phyloP scores from a whole-genome alignment of 2,113 vertebrate genomes.

The Oriolus oriolus region DNA sequence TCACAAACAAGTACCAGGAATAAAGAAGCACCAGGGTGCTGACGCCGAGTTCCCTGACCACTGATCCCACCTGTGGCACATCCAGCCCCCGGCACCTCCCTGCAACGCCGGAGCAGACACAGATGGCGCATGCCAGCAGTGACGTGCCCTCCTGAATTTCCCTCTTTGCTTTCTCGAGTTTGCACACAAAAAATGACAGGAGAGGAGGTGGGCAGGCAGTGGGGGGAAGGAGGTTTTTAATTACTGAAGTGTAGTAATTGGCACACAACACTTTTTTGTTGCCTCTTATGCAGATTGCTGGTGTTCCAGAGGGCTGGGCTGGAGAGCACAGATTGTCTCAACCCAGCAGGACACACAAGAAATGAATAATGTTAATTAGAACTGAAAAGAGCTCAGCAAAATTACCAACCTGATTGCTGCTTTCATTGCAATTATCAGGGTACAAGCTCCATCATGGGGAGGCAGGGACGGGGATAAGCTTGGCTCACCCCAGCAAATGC shows the following conservation, averaged over 20 bases:
- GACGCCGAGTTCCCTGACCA: neutral
- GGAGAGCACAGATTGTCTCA: slow-evolving; percentile 56
- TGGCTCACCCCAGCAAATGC: neutral
- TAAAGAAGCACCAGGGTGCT: neutral
- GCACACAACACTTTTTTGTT: slow-evolving; percentile 13
- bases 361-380: slow-evolving; percentile 68
- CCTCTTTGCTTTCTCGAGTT: neutral
- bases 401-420: slow-evolving; percentile 46
- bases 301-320: slow-evolving; percentile 41
- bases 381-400: slow-evolving; percentile 48
- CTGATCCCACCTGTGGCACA: accelerated
- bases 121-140: neutral
- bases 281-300: slow-evolving; percentile 36
- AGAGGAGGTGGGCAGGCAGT: slow-evolving; percentile 20
- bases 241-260: slow-evolving; percentile 31
- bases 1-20: neutral
- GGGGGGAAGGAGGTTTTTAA: slow-evolving; percentile 3
- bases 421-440: slow-evolving; percentile 33
- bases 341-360: slow-evolving; percentile 60
- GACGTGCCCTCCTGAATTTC: neutral
- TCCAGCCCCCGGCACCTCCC: neutral
- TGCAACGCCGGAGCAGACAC: neutral
- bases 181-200: neutral
- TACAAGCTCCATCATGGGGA: neutral
- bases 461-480: neutral